phyloP scores from a whole-genome alignment of 2,797 vertebrate species.

The Glossophaga mutica region DNA sequence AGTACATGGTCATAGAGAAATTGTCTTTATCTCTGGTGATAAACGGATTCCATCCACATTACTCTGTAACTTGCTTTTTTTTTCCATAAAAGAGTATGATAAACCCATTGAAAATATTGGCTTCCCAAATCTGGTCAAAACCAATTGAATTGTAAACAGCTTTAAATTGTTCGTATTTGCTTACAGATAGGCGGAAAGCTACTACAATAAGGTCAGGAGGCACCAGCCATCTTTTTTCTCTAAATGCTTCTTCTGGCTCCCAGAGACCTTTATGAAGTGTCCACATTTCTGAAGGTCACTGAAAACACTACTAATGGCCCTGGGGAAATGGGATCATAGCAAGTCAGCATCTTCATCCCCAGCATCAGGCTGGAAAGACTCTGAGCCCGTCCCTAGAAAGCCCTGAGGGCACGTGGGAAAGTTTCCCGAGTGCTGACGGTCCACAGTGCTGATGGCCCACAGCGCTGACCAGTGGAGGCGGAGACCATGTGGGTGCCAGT shows the following conservation, averaged over 20 bases:
- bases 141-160: background rate
- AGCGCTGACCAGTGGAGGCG: background rate
- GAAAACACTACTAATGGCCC: background rate
- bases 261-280: background rate
- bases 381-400: background rate
- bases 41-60: background rate
- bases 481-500: background rate
- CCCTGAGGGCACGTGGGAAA: background rate
- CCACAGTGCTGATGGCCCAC: background rate
- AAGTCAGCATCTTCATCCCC: background rate
- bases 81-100: background rate
- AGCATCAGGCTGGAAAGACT: background rate
- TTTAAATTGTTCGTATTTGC: background rate
- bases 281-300: background rate
- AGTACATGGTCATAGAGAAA: background rate
- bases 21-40: background rate
- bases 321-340: background rate
- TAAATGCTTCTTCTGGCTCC: background rate
- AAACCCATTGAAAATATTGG: background rate
- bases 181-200: background rate
- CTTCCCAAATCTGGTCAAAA: background rate
- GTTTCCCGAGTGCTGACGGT: fast-evolving
- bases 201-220: background rate
- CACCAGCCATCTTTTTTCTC: background rate
- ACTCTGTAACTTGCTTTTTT: background rate